Conservation (phyloP, 2,113 vertebrate genomes). For the Carassius auratus region DNA sequence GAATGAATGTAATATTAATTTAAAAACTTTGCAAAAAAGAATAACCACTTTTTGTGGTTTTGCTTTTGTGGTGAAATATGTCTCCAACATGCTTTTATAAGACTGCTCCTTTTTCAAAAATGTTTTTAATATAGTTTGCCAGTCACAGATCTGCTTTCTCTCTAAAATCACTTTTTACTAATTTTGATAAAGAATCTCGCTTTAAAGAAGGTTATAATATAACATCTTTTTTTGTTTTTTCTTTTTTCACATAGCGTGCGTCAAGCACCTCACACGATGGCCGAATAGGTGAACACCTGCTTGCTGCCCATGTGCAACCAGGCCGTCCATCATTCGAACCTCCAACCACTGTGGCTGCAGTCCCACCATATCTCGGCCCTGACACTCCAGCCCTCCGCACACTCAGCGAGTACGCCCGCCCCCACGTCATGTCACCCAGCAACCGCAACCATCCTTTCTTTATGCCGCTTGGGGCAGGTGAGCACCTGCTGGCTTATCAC, state of each 20-base stretch:
- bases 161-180: too few species aligned
- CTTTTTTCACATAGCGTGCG: constrained; percentile 75
- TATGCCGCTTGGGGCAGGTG: constrained; percentile 89
- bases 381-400: constrained; percentile 95
- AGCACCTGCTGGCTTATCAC: constrained; percentile 93
- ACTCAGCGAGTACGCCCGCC: constrained; percentile 95
- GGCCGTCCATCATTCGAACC: constrained; percentile 86
- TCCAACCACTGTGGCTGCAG: constrained; percentile 91
- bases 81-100: too few species aligned
- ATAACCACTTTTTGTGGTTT: too few species aligned
- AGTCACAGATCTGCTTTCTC: too few species aligned
- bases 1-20: too few species aligned
- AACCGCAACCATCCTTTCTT: constrained; percentile 98
- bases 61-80: too few species aligned
- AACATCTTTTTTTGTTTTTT: not conserved
- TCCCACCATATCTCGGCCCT: constrained; percentile 94
- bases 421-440: constrained; percentile 94
- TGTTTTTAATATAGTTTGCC: too few species aligned
- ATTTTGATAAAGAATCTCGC: not conserved
- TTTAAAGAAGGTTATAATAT: not conserved
- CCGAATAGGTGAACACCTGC: constrained; percentile 85
- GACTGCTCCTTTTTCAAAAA: too few species aligned
- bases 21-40: too few species aligned
- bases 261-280: constrained; percentile 92
- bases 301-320: constrained; percentile 81